Conservation (phyloP, 2,113 vertebrate genomes). For the Brachyhypopomus occidentalis region DNA sequence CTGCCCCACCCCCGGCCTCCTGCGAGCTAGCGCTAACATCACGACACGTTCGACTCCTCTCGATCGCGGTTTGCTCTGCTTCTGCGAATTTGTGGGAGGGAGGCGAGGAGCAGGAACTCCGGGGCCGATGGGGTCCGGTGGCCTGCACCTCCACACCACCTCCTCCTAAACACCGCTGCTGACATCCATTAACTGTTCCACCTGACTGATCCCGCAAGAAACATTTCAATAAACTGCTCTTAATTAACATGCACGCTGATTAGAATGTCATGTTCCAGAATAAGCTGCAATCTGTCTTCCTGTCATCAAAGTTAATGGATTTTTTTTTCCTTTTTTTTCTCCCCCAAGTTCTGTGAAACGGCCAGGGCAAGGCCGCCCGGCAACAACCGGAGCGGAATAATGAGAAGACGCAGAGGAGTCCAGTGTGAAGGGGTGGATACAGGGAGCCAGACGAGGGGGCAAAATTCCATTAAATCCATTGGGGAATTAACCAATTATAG, state of each 20-base stretch:
- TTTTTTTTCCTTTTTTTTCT: slow-evolving; percentile 67
- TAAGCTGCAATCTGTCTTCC: slow-evolving; percentile 72
- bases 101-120: slow-evolving; percentile 6
- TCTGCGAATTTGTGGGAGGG: not conserved
- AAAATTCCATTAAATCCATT: not conserved
- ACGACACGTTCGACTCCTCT: not conserved
- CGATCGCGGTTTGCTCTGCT: not conserved
- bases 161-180: slow-evolving; percentile 29
- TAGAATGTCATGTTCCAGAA: slow-evolving; percentile 76
- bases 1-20: not conserved
- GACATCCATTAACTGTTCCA: slow-evolving; percentile 66
- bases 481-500: no score
- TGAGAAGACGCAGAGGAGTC: slow-evolving; percentile 48
- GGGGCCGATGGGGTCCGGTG: not conserved
- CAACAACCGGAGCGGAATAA: slow-evolving; percentile 63
- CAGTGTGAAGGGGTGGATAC: slow-evolving; percentile 30
- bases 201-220: slow-evolving; percentile 62
- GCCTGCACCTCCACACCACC: not conserved
- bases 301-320: slow-evolving; percentile 70
- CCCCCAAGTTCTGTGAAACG: slow-evolving; percentile 6
- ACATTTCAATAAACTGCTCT: slow-evolving; percentile 72
- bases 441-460: not conserved
- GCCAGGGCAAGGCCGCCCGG: not conserved
- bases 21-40: not conserved
- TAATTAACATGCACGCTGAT: slow-evolving; percentile 75